Percentiles rank a stretch among this genome's conserved stretches.
Conservation (phyloP, 2,888 invertebrate genomes). For the Pandemis heparana region DNA sequence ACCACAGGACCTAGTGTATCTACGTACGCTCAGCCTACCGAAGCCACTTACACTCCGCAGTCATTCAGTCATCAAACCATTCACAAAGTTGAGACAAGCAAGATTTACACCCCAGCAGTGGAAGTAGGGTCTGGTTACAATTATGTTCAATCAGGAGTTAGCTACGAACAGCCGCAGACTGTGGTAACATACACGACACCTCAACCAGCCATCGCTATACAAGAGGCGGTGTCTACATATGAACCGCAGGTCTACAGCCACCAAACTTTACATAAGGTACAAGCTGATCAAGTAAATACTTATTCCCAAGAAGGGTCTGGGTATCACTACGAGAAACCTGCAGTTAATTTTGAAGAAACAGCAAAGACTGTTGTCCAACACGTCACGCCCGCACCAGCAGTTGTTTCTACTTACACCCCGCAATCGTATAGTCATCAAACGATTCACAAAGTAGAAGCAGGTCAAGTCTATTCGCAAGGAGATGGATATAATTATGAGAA, state of each 20-base stretch:
- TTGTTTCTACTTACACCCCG: constrained; percentile 60
- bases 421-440: constrained; percentile 66
- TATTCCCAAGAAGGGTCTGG: constrained; percentile 57
- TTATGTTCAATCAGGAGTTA: constrained; percentile 41
- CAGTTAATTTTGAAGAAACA: constrained; percentile 61
- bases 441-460: constrained; percentile 69
- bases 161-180: constrained; percentile 49
- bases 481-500: constrained; percentile 65
- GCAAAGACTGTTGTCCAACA: constrained; percentile 59
- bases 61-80: constrained; percentile 53
- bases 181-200: constrained; percentile 51
- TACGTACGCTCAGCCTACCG: constrained; percentile 63
- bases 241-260: constrained; percentile 68
- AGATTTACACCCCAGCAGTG: constrained; percentile 55
- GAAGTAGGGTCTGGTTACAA: constrained; percentile 46
- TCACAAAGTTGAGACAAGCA: constrained; percentile 62
- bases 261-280: constrained; percentile 70
- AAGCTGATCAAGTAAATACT: constrained; percentile 60
- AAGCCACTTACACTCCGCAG: constrained; percentile 47
- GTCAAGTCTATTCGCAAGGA: constrained; percentile 57
- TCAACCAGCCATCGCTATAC: constrained; percentile 59
- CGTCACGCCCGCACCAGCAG: constrained; percentile 61
- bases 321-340: constrained; percentile 65
- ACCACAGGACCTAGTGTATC: constrained; percentile 69
- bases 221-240: constrained; percentile 64